These are phyloP conservation scores for Dynastes hyllus DNA, from an alignment of 2,888 invertebrate genomes.

Conservation along the genomic window DNA sequence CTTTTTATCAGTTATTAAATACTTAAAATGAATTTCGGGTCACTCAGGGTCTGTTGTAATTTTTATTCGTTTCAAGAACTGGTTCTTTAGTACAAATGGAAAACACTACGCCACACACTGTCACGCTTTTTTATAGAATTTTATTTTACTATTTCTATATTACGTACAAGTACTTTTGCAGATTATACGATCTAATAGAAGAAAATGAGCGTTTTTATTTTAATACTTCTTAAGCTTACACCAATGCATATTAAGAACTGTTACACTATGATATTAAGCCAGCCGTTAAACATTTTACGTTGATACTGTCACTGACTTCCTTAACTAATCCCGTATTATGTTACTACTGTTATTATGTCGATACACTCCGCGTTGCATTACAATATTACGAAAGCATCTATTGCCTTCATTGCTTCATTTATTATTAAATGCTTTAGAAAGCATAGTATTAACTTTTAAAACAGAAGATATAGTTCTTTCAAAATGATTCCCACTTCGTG, in stretches of 20 bases:
- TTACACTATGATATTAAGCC: too few species aligned
- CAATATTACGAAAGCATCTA: background rate
- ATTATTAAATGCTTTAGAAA: too few species aligned
- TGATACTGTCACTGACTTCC: background rate
- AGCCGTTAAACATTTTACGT: background rate
- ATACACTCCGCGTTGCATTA: background rate
- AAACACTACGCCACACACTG: background rate
- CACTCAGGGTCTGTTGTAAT: constrained; percentile 34
- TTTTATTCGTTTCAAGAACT: constrained; percentile 33
- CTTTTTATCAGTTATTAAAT: constrained; percentile 48
- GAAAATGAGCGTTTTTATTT: too few species aligned
- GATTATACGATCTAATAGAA: too few species aligned
- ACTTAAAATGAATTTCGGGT: constrained; percentile 47
- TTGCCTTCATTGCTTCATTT: too few species aligned
- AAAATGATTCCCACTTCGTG: too few species aligned
- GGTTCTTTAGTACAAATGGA: constrained; percentile 33
- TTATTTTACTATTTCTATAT: background rate
- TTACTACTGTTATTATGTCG: background rate
- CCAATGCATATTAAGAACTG: too few species aligned
- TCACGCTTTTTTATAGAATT: background rate
- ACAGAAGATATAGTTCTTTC: too few species aligned
- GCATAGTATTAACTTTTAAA: too few species aligned
- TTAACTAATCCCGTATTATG: background rate
- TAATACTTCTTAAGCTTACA: too few species aligned
- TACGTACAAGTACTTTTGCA: too few species aligned